Base-by-base conservation (phyloP, 2,113 vertebrate genomes). In the Grallaria varia region DNA sequence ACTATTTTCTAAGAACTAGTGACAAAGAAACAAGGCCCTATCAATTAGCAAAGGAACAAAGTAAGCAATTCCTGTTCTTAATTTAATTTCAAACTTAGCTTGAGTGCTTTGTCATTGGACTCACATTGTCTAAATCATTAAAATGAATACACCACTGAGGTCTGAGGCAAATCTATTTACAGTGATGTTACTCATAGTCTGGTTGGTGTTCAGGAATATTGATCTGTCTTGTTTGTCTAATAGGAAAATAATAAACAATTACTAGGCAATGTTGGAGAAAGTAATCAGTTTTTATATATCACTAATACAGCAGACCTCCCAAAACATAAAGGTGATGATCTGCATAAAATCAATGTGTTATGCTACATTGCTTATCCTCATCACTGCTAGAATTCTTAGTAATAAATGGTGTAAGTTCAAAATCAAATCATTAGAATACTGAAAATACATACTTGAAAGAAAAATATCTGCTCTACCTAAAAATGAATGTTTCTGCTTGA, bases 231-330 rank as follows among this genome's bases (percentile, higher is more conserved):
- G 98, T 99, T 99, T 99, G 98, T 98, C 98, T 99, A 99, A 99
- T 99, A 99, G 98, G 98, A 99, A 99, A 99, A 99, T 99, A 99
- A 99, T 99, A 99, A 99, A 99, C 99, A 99, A 99, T 99, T 99
- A 99, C 99, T 98, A 98, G 97, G 97, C 98, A 98, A 98, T 98
- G 98, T 97, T 97, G 98, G 98, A 97, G 97, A 98, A 98, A 98
- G 99, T 99, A 99, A 99, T 99, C 99, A 99, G 99, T 99, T 99
- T 99, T 98, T 99, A 99, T 98, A 99, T 98, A 99, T 99, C 98
- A 98, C 98, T 98, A 98, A 98, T 98, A 98, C 96, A 98, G 98
- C 98, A 99, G 98, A 98, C 98, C 98, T 98, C 98, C 98, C 97
- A 98, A 98, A 98, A 99, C 98, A 99, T 98, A 99, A 99, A 98